Evolutionary conservation across 2,113 vertebrate genomes (phyloP).

Genomic region (Psettodes erumei): DNA sequence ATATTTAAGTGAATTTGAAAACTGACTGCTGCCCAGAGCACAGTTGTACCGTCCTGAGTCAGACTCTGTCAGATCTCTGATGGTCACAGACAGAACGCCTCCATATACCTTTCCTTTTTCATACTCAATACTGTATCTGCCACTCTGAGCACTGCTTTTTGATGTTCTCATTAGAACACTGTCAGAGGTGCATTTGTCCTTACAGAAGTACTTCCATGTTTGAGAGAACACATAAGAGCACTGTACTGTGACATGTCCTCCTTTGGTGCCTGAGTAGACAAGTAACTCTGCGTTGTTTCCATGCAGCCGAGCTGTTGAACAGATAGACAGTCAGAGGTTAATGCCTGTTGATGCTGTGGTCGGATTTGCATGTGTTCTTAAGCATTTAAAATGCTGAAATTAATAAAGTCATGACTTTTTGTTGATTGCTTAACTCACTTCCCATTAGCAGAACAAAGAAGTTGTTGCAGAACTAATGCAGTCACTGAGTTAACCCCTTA

Average conservation of each 20-base stretch:
- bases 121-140: slow-evolving; percentile 13
- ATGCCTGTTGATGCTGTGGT: not conserved
- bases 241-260: rapidly evolving
- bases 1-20: rapidly evolving
- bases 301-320: slow-evolving; percentile 9
- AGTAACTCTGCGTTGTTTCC: rapidly evolving
- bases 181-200: rapidly evolving
- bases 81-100: not conserved
- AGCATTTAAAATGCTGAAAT: not conserved
- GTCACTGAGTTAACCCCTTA: too few relatives aligned
- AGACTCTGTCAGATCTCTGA: slow-evolving; percentile 5
- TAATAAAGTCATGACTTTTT: not conserved
- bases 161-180: slow-evolving; percentile 7
- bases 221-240: not conserved
- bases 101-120: rapidly evolving
- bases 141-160: rapidly evolving
- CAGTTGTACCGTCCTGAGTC: slow-evolving; percentile 17
- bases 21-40: not conserved
- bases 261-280: not conserved
- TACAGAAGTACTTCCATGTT: slow-evolving; percentile 2
- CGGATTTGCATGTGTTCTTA: not conserved
- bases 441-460: too few relatives aligned
- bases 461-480: too few relatives aligned
- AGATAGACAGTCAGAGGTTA: not conserved
- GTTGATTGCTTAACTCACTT: too few relatives aligned